Evolutionary conservation across 2,888 invertebrate genomes (phyloP).

Genomic region (Galeruca laticollis): DNA sequence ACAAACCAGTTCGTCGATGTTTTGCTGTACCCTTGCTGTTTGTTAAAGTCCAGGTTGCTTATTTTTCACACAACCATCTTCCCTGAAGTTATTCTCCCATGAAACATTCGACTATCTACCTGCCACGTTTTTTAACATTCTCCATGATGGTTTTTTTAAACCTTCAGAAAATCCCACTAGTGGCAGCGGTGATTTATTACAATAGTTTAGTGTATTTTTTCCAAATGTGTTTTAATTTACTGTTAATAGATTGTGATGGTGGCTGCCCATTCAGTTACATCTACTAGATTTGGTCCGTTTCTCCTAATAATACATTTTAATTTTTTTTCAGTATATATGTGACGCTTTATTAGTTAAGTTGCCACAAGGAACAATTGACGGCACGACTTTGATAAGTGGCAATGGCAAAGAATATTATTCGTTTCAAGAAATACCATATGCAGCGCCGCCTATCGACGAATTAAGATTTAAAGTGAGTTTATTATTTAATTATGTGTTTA

Average conservation of each 20-base stretch:
- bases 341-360: slow-evolving; percentile 24
- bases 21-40: too few relatives aligned
- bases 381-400: slow-evolving; percentile 18
- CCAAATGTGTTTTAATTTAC: background rate
- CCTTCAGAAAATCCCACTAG: too few relatives aligned
- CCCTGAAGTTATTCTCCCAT: too few relatives aligned
- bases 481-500: background rate
- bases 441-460: slow-evolving; percentile 41
- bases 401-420: slow-evolving; percentile 34
- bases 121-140: too few relatives aligned
- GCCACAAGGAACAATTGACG: slow-evolving; percentile 33
- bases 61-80: too few relatives aligned
- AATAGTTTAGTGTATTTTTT: background rate
- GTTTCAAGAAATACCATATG: slow-evolving; percentile 47
- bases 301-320: background rate
- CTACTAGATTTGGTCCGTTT: background rate
- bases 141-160: too few relatives aligned
- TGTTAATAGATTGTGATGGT: too few relatives aligned
- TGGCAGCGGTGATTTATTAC: too few relatives aligned
- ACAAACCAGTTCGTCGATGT: too few relatives aligned
- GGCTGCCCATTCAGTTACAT: too few relatives aligned
- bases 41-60: too few relatives aligned
- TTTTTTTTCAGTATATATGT: slow-evolving; percentile 10
- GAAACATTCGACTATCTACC: too few relatives aligned
- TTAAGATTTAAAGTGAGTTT: slow-evolving; percentile 43